A percentile compares a stretch with the other conserved stretches of the same genome.
Evolutionary conservation across 2,888 invertebrate genomes (phyloP).

Genomic region (Megaustenia siamemsis): DNA sequence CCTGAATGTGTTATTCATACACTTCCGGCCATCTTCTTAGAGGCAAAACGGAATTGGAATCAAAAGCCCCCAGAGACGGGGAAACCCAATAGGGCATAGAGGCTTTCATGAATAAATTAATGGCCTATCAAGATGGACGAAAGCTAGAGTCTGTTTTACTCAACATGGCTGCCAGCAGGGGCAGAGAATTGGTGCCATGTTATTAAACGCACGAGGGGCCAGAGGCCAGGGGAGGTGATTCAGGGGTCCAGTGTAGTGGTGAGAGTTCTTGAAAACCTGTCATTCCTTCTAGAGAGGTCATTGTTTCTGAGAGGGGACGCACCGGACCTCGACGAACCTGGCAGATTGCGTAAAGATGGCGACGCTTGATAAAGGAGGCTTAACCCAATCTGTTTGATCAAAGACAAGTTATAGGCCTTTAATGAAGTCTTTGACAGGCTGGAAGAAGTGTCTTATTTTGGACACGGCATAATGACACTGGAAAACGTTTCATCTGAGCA

Average conservation of each 20-base stretch:
- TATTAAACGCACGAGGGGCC: constrained; percentile 44
- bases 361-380: constrained; percentile 42
- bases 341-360: constrained; percentile 54
- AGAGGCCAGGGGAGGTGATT: constrained; percentile 16
- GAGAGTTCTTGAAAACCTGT: constrained; percentile 48
- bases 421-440: constrained; percentile 44
- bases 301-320: constrained; percentile 20
- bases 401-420: constrained; percentile 37
- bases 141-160: constrained; percentile 42
- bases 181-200: constrained; percentile 17
- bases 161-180: constrained; percentile 40
- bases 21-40: neutral
- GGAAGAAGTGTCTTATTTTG: constrained; percentile 30
- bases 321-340: constrained; percentile 39
- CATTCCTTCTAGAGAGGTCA: constrained; percentile 23
- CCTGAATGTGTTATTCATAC: constrained; percentile 27
- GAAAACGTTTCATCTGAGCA: constrained; percentile 1
- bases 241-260: constrained; percentile 17
- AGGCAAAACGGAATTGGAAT: constrained; percentile 19
- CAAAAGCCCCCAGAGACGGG: too few species aligned
- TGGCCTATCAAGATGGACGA: constrained; percentile 42
- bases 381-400: constrained; percentile 42
- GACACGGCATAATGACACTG: neutral
- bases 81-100: constrained; percentile 25
- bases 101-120: constrained; percentile 49